Conservation (phyloP, 2,113 vertebrate genomes). For the Gorsachius goisagi region DNA sequence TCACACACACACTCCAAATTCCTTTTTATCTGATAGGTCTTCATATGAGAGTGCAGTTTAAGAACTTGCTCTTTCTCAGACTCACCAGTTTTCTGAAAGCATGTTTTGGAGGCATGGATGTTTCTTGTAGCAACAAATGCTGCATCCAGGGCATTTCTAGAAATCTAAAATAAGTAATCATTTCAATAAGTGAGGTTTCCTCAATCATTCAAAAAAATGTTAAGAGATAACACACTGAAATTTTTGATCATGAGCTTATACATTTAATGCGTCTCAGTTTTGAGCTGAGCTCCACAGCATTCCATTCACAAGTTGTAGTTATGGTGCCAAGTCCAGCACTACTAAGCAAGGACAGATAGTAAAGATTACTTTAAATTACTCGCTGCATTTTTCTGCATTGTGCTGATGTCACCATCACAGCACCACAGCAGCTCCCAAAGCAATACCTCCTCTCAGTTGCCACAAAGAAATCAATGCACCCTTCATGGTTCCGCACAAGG, state of each 20-base stretch:
- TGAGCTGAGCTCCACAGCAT: too few species aligned
- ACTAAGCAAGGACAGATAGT: rapidly evolving
- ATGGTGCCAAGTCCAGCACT: rapidly evolving
- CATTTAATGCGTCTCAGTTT: rapidly evolving
- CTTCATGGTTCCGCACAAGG: rapidly evolving
- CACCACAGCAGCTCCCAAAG: neutral
- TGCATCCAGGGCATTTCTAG: slow-evolving; percentile 84
- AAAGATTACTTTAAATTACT: neutral
- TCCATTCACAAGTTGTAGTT: rapidly evolving
- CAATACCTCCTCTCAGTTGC: rapidly evolving
- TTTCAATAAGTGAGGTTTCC: neutral
- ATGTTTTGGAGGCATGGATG: slow-evolving; percentile 83
- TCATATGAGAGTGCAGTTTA: too few species aligned
- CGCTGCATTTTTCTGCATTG: neutral
- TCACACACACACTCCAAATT: neutral
- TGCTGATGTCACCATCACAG: neutral
- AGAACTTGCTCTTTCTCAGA: too few species aligned
- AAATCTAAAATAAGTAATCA: slow-evolving; percentile 73
- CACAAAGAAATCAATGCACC: neutral
- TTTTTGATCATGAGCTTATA: neutral
- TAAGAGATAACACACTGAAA: neutral
- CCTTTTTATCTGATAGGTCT: neutral
- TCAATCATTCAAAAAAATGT: rapidly evolving
- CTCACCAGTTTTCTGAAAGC: slow-evolving; percentile 91
- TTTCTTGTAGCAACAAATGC: slow-evolving; percentile 89